A percentile compares a stretch with the other conserved stretches of the same genome.
phyloP scores from a whole-genome alignment of 2,888 invertebrate species.

The Euplexia lucipara region DNA sequence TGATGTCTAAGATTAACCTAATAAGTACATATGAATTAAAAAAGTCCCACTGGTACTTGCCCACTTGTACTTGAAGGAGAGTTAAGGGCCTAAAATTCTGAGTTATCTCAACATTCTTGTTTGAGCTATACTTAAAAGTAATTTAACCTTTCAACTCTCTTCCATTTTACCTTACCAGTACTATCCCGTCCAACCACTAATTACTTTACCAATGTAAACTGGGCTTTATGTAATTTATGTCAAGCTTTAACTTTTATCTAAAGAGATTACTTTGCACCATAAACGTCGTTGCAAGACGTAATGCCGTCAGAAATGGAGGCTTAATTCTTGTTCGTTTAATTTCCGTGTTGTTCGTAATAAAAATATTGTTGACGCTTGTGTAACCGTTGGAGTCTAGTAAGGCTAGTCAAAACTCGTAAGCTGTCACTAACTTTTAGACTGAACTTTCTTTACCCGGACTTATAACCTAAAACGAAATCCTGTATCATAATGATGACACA shows the following conservation, averaged over 20 bases:
- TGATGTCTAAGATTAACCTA: too few species aligned
- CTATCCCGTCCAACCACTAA: constrained; percentile 17
- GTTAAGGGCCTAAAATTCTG: too few species aligned
- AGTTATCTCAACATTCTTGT: too few species aligned
- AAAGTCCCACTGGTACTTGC: too few species aligned
- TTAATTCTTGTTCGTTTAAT: constrained; percentile 40
- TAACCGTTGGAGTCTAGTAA: constrained; percentile 14
- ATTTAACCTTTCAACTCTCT: constrained; percentile 16
- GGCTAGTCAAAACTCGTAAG: too few species aligned
- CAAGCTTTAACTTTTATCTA: constrained; percentile 57
- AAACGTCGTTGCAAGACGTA: constrained; percentile 48
- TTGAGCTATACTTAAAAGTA: constrained; percentile 6
- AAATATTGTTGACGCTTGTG: constrained; percentile 27
- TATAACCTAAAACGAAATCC: too few species aligned
- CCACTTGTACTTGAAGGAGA: too few species aligned
- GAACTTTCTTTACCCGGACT: too few species aligned
- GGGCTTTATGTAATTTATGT: constrained; percentile 59
- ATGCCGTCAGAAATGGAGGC: constrained; percentile 39
- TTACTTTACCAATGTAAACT: constrained; percentile 41
- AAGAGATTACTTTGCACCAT: constrained; percentile 45
- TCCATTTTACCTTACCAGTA: constrained; percentile 1
- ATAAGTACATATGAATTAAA: too few species aligned
- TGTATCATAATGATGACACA: too few species aligned
- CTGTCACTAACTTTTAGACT: not conserved
- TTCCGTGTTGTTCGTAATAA: constrained; percentile 45